These are phyloP conservation scores for Apis cerana DNA, from an alignment of 1,140 invertebrate species.

Conservation along the genomic window DNA sequence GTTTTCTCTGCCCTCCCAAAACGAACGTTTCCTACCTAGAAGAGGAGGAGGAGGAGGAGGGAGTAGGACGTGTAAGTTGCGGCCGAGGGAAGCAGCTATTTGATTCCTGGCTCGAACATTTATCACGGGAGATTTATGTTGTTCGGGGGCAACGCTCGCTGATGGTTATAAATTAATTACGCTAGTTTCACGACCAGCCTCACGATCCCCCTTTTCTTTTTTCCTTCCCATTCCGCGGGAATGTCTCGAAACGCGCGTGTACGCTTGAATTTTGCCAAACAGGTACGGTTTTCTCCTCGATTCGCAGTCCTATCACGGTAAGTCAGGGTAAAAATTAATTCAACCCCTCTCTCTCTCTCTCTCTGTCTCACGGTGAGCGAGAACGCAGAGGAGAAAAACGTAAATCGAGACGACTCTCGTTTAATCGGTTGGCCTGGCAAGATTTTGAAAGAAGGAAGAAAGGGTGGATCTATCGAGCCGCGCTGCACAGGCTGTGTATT, in stretches of 20 bases:
- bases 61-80: slow-evolving; percentile 24
- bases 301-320: no score
- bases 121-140: slow-evolving; percentile 47
- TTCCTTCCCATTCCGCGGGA: no score
- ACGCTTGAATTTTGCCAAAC: no score
- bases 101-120: slow-evolving; percentile 35
- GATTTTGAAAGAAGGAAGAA: neutral
- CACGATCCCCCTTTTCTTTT: no score
- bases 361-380: no score
- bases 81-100: slow-evolving; percentile 18
- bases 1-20: neutral
- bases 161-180: slow-evolving; percentile 53
- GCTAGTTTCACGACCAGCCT: slow-evolving; percentile 29
- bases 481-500: slow-evolving; percentile 12
- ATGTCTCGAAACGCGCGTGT: neutral
- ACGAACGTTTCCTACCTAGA: no score
- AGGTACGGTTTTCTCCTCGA: no score
- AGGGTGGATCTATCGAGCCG: neutral
- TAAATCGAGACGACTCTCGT: slow-evolving; percentile 20
- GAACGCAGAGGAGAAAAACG: neutral
- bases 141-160: neutral
- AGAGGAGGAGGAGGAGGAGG: no score
- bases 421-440: slow-evolving; percentile 26
- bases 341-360: no score
- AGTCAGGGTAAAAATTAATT: no score